These are phyloP conservation scores for Cynoglossus semilaevis DNA, from an alignment of 2,113 vertebrate genomes.

Conservation along the genomic window DNA sequence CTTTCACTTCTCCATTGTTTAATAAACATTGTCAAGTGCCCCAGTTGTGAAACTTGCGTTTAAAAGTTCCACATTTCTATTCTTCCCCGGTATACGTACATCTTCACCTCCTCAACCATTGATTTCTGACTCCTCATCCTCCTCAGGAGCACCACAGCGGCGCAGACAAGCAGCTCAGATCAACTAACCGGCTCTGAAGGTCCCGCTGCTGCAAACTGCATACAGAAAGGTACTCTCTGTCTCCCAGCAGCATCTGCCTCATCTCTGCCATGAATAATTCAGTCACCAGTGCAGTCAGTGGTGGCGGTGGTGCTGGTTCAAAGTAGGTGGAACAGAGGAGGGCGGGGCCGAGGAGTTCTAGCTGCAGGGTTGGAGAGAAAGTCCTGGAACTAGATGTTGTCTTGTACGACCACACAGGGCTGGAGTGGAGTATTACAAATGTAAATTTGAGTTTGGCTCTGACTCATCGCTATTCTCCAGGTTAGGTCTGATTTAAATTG, in stretches of 20 bases:
- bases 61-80: constrained; percentile 21
- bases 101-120: constrained; percentile 22
- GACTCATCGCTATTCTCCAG: too few species aligned
- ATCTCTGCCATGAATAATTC: constrained; percentile 72
- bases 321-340: constrained; percentile 45
- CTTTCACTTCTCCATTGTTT: constrained; percentile 7
- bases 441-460: constrained; percentile 12
- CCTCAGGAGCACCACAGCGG: constrained; percentile 53
- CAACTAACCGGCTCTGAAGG: constrained; percentile 51
- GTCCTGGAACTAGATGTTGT: too few species aligned
- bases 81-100: constrained; percentile 13
- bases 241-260: constrained; percentile 55
- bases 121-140: constrained; percentile 55
- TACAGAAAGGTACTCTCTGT: constrained; percentile 69
- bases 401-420: constrained; percentile 44
- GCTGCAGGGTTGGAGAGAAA: constrained; percentile 36
- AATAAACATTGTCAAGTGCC: background rate
- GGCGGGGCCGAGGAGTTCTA: constrained; percentile 11
- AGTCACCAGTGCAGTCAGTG: constrained; percentile 48
- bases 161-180: constrained; percentile 58
- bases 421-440: constrained; percentile 40
- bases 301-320: constrained; percentile 61
- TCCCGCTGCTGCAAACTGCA: constrained; percentile 57
- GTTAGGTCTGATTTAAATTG: too few species aligned
- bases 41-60: constrained; percentile 26